Percentiles rank a stretch among this genome's conserved stretches.
phyloP scores from a whole-genome alignment of 2,797 vertebrate genomes.

The Takifugu ocellatus region DNA sequence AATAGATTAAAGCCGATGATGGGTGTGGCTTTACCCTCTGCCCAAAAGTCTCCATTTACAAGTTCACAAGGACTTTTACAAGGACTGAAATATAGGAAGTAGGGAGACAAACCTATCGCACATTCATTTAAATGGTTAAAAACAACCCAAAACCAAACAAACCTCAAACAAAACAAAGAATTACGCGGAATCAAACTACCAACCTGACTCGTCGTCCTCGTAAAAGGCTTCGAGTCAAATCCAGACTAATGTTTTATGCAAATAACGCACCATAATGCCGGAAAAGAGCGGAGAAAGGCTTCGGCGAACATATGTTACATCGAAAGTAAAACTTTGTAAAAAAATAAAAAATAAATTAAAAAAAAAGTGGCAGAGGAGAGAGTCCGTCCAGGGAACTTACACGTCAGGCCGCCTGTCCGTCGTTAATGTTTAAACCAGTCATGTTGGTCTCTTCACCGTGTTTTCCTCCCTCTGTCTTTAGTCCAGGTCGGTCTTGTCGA shows the following conservation, averaged over 20 bases:
- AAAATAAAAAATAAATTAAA: too few relatives aligned
- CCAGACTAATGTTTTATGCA: background rate
- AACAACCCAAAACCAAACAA: background rate
- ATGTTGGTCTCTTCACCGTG: conserved; percentile 10
- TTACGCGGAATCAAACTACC: background rate
- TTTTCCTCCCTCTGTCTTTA: conserved; percentile 9
- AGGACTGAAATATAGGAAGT: conserved; percentile 1
- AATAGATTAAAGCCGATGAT: conserved; percentile 11
- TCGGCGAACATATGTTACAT: background rate
- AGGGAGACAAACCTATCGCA: background rate
- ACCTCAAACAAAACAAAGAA: background rate
- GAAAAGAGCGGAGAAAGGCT: too few relatives aligned
- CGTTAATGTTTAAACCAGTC: conserved; percentile 23
- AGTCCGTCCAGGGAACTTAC: background rate
- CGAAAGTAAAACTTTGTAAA: background rate
- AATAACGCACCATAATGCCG: background rate
- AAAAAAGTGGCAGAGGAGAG: too few relatives aligned
- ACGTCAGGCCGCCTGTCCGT: conserved; percentile 20
- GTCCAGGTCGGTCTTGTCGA: conserved; percentile 28
- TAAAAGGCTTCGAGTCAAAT: background rate
- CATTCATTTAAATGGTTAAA: background rate
- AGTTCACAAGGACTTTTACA: conserved; percentile 34
- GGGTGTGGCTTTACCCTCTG: conserved; percentile 69
- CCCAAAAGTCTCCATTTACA: conserved; percentile 50
- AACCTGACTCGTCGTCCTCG: background rate